These are phyloP conservation scores for Agriotes lineatus DNA, from an alignment of 2,888 invertebrate species.

Conservation along the genomic window DNA sequence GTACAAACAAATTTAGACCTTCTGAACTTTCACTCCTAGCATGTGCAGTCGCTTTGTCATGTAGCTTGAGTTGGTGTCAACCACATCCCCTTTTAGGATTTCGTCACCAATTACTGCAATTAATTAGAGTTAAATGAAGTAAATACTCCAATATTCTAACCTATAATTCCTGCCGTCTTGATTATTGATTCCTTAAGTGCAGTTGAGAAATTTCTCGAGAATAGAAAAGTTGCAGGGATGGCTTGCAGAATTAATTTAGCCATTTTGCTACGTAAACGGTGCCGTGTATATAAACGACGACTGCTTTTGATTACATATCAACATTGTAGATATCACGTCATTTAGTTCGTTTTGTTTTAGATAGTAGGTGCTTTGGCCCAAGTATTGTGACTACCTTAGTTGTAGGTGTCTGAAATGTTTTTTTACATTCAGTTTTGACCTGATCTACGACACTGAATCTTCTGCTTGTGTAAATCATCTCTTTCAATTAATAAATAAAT, in stretches of 20 bases:
- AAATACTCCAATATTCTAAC: conserved; percentile 21
- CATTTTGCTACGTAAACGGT: no score
- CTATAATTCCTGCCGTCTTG: conserved; percentile 57
- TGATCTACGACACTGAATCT: no score
- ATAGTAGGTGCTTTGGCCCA: no score
- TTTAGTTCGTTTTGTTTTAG: no score
- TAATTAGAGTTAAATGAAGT: not conserved
- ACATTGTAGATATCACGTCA: no score
- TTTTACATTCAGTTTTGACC: no score
- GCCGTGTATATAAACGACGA: no score
- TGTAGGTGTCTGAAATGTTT: no score
- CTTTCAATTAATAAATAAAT: no score
- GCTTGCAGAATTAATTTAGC: not conserved
- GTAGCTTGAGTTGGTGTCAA: conserved; percentile 77
- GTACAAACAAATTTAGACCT: conserved; percentile 59
- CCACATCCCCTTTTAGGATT: conserved; percentile 78
- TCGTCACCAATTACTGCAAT: conserved; percentile 85
- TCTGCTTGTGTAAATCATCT: no score
- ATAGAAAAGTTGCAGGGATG: not conserved
- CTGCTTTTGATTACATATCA: no score
- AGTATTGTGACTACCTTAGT: no score
- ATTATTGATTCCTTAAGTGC: not conserved
- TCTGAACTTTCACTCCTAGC: conserved; percentile 73
- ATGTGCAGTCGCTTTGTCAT: conserved; percentile 72
- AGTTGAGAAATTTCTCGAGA: not conserved